phyloP scores from a whole-genome alignment of 2,797 vertebrate genomes.

The Lagodon rhomboides region DNA sequence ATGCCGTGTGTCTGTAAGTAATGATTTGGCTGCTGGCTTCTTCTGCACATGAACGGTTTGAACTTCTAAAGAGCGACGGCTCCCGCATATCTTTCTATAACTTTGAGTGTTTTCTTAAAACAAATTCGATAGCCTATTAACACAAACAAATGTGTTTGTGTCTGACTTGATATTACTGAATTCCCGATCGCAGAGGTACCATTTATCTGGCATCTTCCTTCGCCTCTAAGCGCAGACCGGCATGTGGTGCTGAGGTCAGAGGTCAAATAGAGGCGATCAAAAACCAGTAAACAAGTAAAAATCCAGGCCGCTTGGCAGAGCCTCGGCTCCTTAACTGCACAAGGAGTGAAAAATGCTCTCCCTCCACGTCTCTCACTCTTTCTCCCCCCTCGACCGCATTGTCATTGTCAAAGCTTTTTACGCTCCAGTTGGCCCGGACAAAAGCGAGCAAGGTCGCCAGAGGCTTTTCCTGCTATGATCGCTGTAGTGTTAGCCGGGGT shows the following conservation, averaged over 20 bases:
- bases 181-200: background rate
- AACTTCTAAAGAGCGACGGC: constrained; percentile 33
- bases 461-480: constrained; percentile 81
- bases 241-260: constrained; percentile 29
- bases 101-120: constrained; percentile 18
- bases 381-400: constrained; percentile 47
- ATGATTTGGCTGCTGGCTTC: constrained; percentile 42
- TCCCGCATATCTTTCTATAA: background rate
- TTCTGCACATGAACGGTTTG: constrained; percentile 28
- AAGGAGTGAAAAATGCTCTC: constrained; percentile 63
- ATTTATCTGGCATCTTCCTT: constrained; percentile 3
- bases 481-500: constrained; percentile 51
- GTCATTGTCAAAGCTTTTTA: constrained; percentile 78
- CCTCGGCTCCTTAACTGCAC: constrained; percentile 44
- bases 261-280: constrained; percentile 62
- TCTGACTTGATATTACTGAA: background rate
- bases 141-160: background rate
- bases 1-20: constrained; percentile 28
- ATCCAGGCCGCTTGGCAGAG: constrained; percentile 29
- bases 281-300: constrained; percentile 64
- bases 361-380: constrained; percentile 14
- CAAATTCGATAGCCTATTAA: background rate
- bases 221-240: background rate
- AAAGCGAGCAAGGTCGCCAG: constrained; percentile 68
- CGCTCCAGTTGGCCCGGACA: constrained; percentile 83